Evolutionary conservation across 2,113 vertebrate genomes (phyloP).

Genomic region (Lamprologus speciosus): DNA sequence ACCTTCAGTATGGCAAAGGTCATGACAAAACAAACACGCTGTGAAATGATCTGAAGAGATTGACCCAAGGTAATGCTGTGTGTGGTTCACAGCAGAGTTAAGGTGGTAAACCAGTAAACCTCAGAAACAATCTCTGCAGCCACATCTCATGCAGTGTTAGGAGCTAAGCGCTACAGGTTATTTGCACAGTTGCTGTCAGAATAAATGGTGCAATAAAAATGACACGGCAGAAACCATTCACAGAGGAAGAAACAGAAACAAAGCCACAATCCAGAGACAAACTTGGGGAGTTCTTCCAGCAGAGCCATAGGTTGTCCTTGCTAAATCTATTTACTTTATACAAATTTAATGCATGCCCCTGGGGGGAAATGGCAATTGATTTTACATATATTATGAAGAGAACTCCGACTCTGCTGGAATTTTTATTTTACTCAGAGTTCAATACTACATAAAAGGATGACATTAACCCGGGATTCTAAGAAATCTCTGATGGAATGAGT

Average conservation of each 20-base stretch:
- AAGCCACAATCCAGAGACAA: background rate
- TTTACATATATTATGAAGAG: background rate
- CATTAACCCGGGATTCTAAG: constrained; percentile 2
- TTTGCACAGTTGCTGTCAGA: background rate
- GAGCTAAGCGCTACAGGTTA: background rate
- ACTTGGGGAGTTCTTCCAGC: background rate
- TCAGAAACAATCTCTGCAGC: constrained; percentile 33
- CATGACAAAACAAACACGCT: background rate
- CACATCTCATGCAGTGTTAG: constrained; percentile 39
- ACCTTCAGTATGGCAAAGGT: background rate
- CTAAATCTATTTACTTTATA: background rate
- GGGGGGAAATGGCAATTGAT: background rate
- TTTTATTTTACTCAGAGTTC: background rate
- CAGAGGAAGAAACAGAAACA: constrained; percentile 3
- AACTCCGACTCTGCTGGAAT: constrained; percentile 23
- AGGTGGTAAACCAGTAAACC: background rate
- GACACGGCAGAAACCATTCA: background rate
- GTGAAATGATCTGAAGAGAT: constrained; percentile 48
- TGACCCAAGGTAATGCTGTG: background rate
- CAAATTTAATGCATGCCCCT: background rate
- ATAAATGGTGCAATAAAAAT: background rate
- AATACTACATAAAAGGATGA: constrained; percentile 17
- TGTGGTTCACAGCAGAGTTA: background rate
- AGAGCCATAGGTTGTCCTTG: background rate
- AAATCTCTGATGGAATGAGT: constrained; percentile 4